Percentiles rank a stretch among this genome's conserved stretches.
These are phyloP conservation scores for Smittia sp. DNA, from an alignment of 2,888 invertebrate species.

Conservation along the genomic window DNA sequence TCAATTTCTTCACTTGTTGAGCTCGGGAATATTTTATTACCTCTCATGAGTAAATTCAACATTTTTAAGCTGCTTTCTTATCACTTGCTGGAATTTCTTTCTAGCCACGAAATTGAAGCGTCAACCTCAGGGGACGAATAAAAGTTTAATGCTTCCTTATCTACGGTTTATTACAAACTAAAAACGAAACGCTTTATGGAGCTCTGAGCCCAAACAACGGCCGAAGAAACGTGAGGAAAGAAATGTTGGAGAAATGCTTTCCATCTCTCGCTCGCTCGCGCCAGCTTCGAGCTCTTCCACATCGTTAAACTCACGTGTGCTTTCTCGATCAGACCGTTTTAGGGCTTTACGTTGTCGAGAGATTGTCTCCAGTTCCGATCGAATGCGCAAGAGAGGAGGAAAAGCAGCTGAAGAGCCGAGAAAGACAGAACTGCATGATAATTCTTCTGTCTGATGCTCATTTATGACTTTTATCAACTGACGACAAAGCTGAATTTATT, in stretches of 20 bases:
- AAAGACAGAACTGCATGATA: conserved; percentile 26
- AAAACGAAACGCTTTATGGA: conserved; percentile 13
- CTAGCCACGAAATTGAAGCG: not conserved
- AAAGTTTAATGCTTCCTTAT: conserved; percentile 31
- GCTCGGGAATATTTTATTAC: conserved; percentile 12
- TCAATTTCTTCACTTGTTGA: not conserved
- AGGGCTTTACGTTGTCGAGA: not conserved
- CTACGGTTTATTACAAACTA: conserved; percentile 34
- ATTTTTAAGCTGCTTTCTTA: conserved; percentile 10
- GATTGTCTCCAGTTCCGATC: no score
- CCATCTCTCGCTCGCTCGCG: conserved; percentile 27
- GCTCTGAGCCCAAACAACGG: conserved; percentile 10
- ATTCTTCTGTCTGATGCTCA: not conserved
- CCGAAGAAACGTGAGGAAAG: conserved; percentile 16
- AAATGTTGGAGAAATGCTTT: conserved; percentile 29
- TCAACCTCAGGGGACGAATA: not conserved
- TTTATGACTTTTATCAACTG: not conserved
- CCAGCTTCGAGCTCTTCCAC: not conserved
- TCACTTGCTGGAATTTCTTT: not conserved
- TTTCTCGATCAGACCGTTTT: not conserved
- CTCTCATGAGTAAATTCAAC: conserved; percentile 36
- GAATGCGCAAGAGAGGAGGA: not conserved
- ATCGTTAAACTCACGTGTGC: conserved; percentile 33
- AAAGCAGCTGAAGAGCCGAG: conserved; percentile 5
- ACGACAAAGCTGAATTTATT: not conserved